Conservation (phyloP, 2,797 vertebrate species). For the Silurus lanzhouensis region DNA sequence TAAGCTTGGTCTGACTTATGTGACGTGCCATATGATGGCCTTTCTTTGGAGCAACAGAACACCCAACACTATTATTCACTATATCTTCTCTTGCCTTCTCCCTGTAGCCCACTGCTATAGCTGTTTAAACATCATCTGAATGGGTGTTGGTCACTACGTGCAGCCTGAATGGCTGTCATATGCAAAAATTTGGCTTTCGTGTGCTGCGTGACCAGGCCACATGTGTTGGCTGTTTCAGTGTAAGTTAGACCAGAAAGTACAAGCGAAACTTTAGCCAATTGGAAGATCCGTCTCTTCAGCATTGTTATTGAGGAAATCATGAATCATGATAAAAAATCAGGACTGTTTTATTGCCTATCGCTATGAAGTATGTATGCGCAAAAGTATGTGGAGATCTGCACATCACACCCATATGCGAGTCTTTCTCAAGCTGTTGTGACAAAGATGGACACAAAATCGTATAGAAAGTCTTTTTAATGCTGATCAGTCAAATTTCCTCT, state of each 20-base stretch:
- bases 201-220: background rate
- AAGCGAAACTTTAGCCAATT: background rate
- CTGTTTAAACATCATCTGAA: background rate
- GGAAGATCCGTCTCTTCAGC: background rate
- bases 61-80: background rate
- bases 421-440: background rate
- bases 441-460: background rate
- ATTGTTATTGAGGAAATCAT: background rate
- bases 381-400: background rate
- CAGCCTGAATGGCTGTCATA: background rate
- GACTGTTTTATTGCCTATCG: background rate
- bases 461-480: background rate
- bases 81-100: background rate
- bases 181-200: background rate
- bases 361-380: background rate
- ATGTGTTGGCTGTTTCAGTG: background rate
- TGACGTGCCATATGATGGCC: background rate
- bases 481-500: background rate
- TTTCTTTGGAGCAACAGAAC: background rate
- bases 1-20: too few species aligned
- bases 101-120: background rate
- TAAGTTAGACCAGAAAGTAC: background rate
- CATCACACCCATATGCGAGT: background rate
- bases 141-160: background rate
- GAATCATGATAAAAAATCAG: background rate